Conservation (phyloP, 2,888 invertebrate species). For the Cabera pusaria region DNA sequence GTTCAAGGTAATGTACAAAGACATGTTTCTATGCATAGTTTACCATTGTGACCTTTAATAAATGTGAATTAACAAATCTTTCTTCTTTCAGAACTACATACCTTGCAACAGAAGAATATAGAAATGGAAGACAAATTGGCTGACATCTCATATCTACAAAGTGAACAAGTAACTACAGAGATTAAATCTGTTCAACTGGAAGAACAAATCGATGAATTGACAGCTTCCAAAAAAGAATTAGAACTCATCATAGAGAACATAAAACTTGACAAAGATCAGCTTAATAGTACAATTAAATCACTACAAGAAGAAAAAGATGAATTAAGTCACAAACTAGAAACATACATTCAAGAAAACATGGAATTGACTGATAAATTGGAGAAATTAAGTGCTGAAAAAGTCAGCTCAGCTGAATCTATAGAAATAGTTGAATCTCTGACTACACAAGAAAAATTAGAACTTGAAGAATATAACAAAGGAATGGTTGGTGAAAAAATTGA, state of each 20-base stretch:
- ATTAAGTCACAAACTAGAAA: slow-evolving; percentile 84
- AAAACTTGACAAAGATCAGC: slow-evolving; percentile 78
- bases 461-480: slow-evolving; percentile 86
- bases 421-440: slow-evolving; percentile 89
- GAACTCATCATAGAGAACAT: slow-evolving; percentile 75
- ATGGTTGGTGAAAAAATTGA: slow-evolving; percentile 51
- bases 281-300: slow-evolving; percentile 79
- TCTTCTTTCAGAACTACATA: slow-evolving; percentile 71
- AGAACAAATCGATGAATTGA: slow-evolving; percentile 87
- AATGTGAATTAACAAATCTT: too few species aligned
- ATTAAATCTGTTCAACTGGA: slow-evolving; percentile 91
- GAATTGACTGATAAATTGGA: slow-evolving; percentile 88
- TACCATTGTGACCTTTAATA: too few species aligned
- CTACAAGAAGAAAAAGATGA: slow-evolving; percentile 85
- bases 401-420: slow-evolving; percentile 89
- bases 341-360: slow-evolving; percentile 88
- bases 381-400: slow-evolving; percentile 88
- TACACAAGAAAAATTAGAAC: slow-evolving; percentile 87
- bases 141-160: slow-evolving; percentile 85
- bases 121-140: slow-evolving; percentile 84
- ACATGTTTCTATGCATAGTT: neutral
- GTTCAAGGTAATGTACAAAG: slow-evolving; percentile 78
- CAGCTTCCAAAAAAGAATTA: slow-evolving; percentile 74
- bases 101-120: slow-evolving; percentile 84
- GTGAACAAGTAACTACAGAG: slow-evolving; percentile 89